These are phyloP conservation scores for Ectropis crepuscularia DNA, from an alignment of 2,888 invertebrate species.

Conservation along the genomic window DNA sequence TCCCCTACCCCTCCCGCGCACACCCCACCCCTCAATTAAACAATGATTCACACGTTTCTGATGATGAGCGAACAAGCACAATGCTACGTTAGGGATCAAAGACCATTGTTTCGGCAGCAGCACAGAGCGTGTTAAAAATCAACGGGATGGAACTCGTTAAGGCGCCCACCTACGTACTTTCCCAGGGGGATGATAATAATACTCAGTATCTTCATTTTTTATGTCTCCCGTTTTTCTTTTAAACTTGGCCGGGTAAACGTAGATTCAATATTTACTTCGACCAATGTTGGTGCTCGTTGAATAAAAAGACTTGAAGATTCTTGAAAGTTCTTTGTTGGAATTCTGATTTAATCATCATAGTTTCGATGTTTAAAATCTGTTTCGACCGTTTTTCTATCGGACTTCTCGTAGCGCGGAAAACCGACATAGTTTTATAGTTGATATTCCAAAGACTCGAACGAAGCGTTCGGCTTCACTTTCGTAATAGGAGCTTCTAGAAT, in stretches of 20 bases:
- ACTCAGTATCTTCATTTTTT: conserved; percentile 22
- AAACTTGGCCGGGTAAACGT: not conserved
- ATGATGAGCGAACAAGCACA: conserved; percentile 55
- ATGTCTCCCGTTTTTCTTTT: conserved; percentile 9
- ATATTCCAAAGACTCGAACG: too few species aligned
- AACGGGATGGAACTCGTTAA: conserved; percentile 41
- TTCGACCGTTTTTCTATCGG: too few species aligned
- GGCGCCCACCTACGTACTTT: conserved; percentile 32
- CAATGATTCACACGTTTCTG: conserved; percentile 79
- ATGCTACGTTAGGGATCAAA: conserved; percentile 45
- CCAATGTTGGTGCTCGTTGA: conserved; percentile 16
- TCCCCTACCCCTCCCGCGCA: conserved; percentile 52
- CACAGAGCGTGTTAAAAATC: conserved; percentile 36
- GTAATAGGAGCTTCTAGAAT: too few species aligned
- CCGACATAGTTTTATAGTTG: too few species aligned
- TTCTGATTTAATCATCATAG: too few species aligned
- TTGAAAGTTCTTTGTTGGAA: too few species aligned
- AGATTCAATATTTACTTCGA: conserved; percentile 5
- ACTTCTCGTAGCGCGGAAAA: too few species aligned
- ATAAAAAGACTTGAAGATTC: too few species aligned
- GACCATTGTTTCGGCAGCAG: conserved; percentile 41
- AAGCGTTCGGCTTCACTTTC: too few species aligned
- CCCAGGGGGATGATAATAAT: conserved; percentile 31
- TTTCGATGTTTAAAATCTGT: too few species aligned
- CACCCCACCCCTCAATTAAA: conserved; percentile 73